phyloP scores from a whole-genome alignment of 1,140 invertebrate species.

The Chelonus insularis region DNA sequence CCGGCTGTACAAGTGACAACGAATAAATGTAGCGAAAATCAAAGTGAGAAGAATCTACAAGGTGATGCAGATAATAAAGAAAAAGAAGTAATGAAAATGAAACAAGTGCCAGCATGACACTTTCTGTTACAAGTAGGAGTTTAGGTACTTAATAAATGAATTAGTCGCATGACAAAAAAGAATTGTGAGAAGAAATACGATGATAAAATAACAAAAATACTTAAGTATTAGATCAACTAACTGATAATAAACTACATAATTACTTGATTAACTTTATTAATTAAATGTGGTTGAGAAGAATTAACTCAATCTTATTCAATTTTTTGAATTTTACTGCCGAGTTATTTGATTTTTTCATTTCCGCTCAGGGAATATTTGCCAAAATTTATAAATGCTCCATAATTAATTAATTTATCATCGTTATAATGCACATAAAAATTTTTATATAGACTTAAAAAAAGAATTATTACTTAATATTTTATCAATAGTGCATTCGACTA shows the following conservation, averaged over 20 bases:
- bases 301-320: too few relatives aligned
- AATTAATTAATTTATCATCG: background rate
- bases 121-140: slow-evolving; percentile 31
- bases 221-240: slow-evolving; percentile 9
- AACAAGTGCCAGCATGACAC: slow-evolving; percentile 44
- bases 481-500: too few relatives aligned
- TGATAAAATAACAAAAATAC: slow-evolving; percentile 20
- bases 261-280: too few relatives aligned
- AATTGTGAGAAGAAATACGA: slow-evolving; percentile 14
- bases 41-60: too few relatives aligned
- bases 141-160: slow-evolving; percentile 47
- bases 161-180: slow-evolving; percentile 28
- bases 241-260: too few relatives aligned
- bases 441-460: too few relatives aligned
- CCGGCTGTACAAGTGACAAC: slow-evolving; percentile 26
- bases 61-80: too few relatives aligned
- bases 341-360: slow-evolving; percentile 9
- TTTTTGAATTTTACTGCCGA: background rate
- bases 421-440: too few relatives aligned
- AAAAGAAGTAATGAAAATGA: too few relatives aligned
- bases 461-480: too few relatives aligned
- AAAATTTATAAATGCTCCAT: background rate
- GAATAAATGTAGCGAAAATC: slow-evolving; percentile 34
- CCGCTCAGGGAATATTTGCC: slow-evolving; percentile 21
- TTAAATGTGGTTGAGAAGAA: too few relatives aligned